Base-by-base conservation (phyloP, 1,140 invertebrate genomes). In the Euura lappo region DNA sequence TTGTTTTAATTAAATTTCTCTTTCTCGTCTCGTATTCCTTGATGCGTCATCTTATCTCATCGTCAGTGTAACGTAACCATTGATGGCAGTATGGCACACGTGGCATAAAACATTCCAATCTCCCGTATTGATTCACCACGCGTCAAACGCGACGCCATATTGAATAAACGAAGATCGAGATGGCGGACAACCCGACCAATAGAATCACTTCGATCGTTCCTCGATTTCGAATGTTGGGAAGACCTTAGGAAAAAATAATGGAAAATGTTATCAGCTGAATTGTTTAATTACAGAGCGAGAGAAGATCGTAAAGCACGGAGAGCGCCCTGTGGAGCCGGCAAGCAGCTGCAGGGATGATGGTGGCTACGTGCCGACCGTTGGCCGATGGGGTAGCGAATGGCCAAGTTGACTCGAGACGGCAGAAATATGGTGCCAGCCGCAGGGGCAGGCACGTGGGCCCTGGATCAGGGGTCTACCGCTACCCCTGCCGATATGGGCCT, bases 331-430 rank as follows among this genome's bases (percentile, higher is more conserved):
- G 81, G 87, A 88, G 86, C 88, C 88, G 76, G 87, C 88, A 83
- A 88, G 88, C 88, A 89, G 87, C 88, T 89, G 83, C 88, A 89
- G 88, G 88, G 89, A 89, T 86, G 91, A 91, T 86, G 87, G 88
- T 88, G 88, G 90, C 76, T 91, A 91, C 80, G 89, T 93, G 88
- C 93, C 93, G 87, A 91, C 92, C 79, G 93, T 95, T 82, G 93
- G 93, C 82, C 92, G 94, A 76, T 96, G 94, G 94, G 94, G 94
- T 86, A 92, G 91, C 86, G 94, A 96, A 87, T 96, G 94, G 94
- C 94, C 94, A 88, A 96, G 95, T 95, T 96, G 94, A 96, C 94
- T 96, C 94, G 93, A 87, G 87, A 85, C 89, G 89, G 88, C 87
- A 88, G 88, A 86, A 74, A 81, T 84, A 80, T 85, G 83, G 82